Base-by-base conservation (phyloP, 1,140 invertebrate species). In the Drosophila aff. region DNA sequence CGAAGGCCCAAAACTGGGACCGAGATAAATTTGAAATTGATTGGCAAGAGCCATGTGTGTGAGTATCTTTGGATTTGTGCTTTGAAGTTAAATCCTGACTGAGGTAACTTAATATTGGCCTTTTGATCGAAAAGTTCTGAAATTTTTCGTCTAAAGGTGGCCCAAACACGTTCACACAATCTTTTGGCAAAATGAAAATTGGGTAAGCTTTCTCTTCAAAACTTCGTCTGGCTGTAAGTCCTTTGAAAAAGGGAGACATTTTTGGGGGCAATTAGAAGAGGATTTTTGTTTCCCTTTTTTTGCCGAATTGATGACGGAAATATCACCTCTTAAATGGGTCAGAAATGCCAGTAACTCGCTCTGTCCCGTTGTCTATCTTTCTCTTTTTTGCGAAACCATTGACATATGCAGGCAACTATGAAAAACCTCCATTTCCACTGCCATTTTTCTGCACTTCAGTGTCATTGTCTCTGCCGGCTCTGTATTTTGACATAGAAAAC, bases 1-100 rank as follows among this genome's bases (percentile, higher is more conserved):
- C 33, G 13, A 31, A 31, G 9, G 10, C 43, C 60, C 44, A 44
- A 69, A 76, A 67, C 28, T 64, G 62, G 38, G 44, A 33, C 13
- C 50, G 33, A 63, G 47, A 65, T 63, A 77, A 68, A 83, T 84
- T 74, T 59, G 40, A 75, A 81, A 78, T 81, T 81, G 78, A 84
- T 81, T 73, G 81, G 52, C 41, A 36, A 46, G 18, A 31, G 40
- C 47, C 55, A 58, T 16, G 16, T 38, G 44, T 53, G 15, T 36
- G 53, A 43, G 33, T 18, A 18, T 11, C 2, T 73, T 33, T 28
- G 38, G 23, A 26, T 47, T 23, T 41, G 40, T 36, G 18, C 11
- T 50, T 58, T 68, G 58, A 55, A 46, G 57, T 76, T 65, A 43
- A 67, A 55, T 53, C 53, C 41, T 38, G 60, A 18, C 26, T 15